These are phyloP conservation scores for Helicolenus hilgendorfi DNA, from an alignment of 2,797 vertebrate species.

Conservation along the genomic window DNA sequence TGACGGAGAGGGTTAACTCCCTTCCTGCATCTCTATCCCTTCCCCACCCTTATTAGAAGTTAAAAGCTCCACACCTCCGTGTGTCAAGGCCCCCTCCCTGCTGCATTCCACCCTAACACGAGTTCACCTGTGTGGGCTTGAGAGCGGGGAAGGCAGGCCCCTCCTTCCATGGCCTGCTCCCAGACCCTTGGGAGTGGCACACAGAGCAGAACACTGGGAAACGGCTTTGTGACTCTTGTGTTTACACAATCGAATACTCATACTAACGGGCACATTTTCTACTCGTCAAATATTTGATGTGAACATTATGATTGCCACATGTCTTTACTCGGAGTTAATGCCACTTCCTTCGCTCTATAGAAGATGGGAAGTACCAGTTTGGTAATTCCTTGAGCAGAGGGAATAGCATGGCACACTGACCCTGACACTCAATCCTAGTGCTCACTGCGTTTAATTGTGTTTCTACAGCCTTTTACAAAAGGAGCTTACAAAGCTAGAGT, in stretches of 20 bases:
- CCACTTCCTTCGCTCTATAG: neutral
- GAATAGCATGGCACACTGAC: constrained; percentile 8
- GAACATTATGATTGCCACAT: constrained; percentile 16
- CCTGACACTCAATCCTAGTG: constrained; percentile 21
- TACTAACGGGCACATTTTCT: constrained; percentile 43
- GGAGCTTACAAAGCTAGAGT: neutral
- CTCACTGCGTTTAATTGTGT: neutral
- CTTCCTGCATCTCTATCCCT: constrained; percentile 77
- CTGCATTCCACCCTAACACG: constrained; percentile 85
- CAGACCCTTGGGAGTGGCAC: constrained; percentile 80
- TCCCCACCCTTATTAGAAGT: constrained; percentile 77
- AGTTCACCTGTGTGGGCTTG: constrained; percentile 93
- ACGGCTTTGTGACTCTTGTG: constrained; percentile 57
- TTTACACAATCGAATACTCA: constrained; percentile 64
- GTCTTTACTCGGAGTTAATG: neutral
- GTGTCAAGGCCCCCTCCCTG: constrained; percentile 54
- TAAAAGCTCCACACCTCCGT: constrained; percentile 75
- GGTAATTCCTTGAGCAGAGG: constrained; percentile 37
- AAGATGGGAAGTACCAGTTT: neutral
- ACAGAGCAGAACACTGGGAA: constrained; percentile 68
- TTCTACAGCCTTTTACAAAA: too few relatives aligned
- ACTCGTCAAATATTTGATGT: constrained; percentile 33
- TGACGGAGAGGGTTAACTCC: constrained; percentile 68
- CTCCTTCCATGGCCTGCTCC: constrained; percentile 69
- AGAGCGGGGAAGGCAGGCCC: constrained; percentile 68